phyloP scores from a whole-genome alignment of 2,113 vertebrate genomes.

The Chaetodon trifascialis region DNA sequence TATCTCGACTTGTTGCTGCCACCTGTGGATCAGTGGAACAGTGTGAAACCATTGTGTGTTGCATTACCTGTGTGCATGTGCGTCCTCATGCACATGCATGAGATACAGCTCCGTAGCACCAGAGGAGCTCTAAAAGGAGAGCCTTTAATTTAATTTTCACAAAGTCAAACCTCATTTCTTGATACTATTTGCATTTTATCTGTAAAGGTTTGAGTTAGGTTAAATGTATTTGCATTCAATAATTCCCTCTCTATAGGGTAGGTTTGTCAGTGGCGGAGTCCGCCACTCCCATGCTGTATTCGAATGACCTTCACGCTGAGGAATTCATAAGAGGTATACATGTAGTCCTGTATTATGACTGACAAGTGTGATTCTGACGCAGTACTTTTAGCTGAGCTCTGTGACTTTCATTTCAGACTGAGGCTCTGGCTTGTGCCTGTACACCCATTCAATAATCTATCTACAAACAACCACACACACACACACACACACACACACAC shows the following conservation, averaged over 20 bases:
- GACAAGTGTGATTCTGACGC: not conserved
- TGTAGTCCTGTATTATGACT: not conserved
- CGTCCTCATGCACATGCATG: no score
- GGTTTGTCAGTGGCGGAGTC: not conserved
- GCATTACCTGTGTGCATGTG: not conserved
- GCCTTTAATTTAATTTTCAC: no score
- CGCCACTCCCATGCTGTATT: not conserved
- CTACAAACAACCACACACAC: slow-evolving; percentile 18
- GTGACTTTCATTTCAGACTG: not conserved
- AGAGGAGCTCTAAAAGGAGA: no score
- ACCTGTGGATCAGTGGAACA: not conserved
- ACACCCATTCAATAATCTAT: not conserved
- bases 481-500: slow-evolving; percentile 17
- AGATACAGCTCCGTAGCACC: not conserved
- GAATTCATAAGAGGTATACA: not conserved
- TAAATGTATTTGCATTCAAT: not conserved
- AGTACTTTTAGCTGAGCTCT: not conserved
- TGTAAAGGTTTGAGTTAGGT: not conserved
- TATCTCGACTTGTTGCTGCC: not conserved
- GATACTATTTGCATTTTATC: not conserved
- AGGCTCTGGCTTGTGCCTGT: not conserved
- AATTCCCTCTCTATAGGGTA: not conserved
- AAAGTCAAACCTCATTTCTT: no score
- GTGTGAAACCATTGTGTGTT: not conserved
- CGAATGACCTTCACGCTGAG: not conserved